A percentile compares a stretch with the other conserved stretches of the same genome.
These are phyloP conservation scores for Poeciliopsis paucimaculata DNA, from an alignment of 2,797 vertebrate species.

Conservation along the genomic window DNA sequence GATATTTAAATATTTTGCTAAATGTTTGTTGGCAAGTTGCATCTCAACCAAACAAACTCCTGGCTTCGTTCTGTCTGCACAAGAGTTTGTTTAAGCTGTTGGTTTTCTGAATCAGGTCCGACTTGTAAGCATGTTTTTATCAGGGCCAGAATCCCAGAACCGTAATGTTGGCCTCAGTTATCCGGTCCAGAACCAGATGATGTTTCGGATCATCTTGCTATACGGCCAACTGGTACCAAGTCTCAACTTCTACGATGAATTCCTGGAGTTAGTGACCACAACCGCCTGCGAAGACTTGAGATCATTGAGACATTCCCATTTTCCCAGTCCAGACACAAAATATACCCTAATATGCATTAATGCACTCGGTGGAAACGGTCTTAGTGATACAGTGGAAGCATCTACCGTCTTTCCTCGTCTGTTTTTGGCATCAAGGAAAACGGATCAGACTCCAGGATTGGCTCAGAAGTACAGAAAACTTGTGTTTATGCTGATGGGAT, in stretches of 20 bases:
- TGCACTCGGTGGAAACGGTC: too few species aligned
- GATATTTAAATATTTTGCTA: background rate
- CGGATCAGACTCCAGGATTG: too few species aligned
- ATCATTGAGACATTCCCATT: background rate
- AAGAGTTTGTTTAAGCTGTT: background rate
- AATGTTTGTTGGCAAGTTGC: background rate
- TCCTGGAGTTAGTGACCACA: background rate
- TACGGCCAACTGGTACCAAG: background rate
- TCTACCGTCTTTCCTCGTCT: too few species aligned
- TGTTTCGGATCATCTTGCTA: background rate
- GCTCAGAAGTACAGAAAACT: background rate
- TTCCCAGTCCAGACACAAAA: too few species aligned
- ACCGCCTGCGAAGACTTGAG: background rate
- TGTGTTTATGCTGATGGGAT: background rate
- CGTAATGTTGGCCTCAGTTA: background rate
- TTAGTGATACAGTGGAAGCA: too few species aligned
- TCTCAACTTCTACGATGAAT: background rate
- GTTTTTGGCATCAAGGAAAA: too few species aligned
- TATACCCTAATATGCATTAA: too few species aligned
- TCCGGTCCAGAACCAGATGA: background rate
- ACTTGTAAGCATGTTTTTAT: background rate
- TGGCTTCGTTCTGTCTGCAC: background rate
- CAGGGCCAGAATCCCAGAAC: background rate
- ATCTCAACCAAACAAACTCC: background rate
- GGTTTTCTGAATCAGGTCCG: background rate